phyloP scores from a whole-genome alignment of 2,113 vertebrate genomes.

The Myotis brandtii region DNA sequence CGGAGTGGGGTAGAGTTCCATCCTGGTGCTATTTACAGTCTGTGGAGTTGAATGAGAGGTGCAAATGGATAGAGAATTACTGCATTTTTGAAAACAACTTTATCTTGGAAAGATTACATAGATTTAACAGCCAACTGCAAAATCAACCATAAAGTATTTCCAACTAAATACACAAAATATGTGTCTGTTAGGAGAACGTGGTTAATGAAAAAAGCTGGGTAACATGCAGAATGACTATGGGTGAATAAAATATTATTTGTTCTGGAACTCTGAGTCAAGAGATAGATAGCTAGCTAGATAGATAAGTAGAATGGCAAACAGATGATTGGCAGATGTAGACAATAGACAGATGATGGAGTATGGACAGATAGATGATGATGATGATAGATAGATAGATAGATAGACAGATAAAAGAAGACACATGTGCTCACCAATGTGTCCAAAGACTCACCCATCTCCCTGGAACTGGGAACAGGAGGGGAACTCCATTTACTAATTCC shows the following conservation, averaged over 20 bases:
- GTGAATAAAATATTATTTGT: constrained; percentile 86
- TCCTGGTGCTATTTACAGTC: constrained; percentile 91
- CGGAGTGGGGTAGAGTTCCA: constrained; percentile 95
- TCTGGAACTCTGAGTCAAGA: background rate
- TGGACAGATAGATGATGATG: background rate
- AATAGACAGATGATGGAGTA: background rate
- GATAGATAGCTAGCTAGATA: background rate
- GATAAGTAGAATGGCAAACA: background rate
- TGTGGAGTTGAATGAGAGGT: constrained; percentile 90
- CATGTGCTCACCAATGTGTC: background rate
- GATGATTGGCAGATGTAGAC: background rate
- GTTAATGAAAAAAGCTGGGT: constrained; percentile 97
- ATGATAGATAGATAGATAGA: background rate
- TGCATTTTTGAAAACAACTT: constrained; percentile 92
- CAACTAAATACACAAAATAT: constrained; percentile 87
- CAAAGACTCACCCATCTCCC: background rate
- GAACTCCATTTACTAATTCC: background rate
- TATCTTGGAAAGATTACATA: constrained; percentile 96
- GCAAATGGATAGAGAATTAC: constrained; percentile 93
- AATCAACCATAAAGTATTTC: constrained; percentile 94
- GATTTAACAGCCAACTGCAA: constrained; percentile 93
- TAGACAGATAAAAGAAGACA: background rate
- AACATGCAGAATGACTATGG: constrained; percentile 94
- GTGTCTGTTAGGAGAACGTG: constrained; percentile 91
- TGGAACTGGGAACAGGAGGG: background rate